Percentiles rank a stretch among this genome's conserved stretches.
Evolutionary conservation across 2,888 invertebrate genomes (phyloP).

Genomic region (Antitype chi): DNA sequence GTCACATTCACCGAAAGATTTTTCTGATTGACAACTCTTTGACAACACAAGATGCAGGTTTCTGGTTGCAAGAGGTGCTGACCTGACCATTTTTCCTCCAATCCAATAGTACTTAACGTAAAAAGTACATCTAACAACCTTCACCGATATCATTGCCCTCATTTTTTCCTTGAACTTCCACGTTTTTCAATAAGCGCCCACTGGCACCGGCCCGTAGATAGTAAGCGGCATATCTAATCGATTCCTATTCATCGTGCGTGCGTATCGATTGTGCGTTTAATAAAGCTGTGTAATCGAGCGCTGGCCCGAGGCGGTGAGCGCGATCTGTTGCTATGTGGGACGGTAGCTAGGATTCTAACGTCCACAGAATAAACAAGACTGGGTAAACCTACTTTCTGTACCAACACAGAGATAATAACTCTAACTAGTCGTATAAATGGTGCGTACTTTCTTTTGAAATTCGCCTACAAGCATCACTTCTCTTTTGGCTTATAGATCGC

Average conservation of each 20-base stretch:
- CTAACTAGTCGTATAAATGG: not conserved
- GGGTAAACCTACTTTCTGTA: too few relatives aligned
- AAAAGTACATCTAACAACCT: conserved; percentile 2
- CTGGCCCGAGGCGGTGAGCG: conserved; percentile 28
- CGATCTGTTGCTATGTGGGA: conserved; percentile 31
- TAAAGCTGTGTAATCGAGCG: conserved; percentile 52
- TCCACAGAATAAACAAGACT: not conserved
- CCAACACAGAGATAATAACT: too few relatives aligned
- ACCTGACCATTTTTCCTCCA: too few relatives aligned
- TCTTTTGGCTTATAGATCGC: not conserved
- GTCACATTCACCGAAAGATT: too few relatives aligned
- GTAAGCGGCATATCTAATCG: conserved; percentile 58
- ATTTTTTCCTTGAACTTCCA: conserved; percentile 27
- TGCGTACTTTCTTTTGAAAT: not conserved
- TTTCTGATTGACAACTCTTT: too few relatives aligned
- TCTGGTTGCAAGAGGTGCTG: too few relatives aligned
- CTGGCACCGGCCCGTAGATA: conserved; percentile 33
- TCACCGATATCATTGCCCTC: conserved; percentile 18
- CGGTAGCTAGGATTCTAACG: not conserved
- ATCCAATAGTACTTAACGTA: not conserved
- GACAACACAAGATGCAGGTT: too few relatives aligned
- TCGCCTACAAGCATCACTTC: not conserved
- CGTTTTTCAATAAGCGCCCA: conserved; percentile 45
- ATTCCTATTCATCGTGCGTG: conserved; percentile 49
- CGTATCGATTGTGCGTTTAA: conserved; percentile 61